Base-by-base conservation (phyloP, 2,113 vertebrate species). In the Callocephalon fimbriatum region DNA sequence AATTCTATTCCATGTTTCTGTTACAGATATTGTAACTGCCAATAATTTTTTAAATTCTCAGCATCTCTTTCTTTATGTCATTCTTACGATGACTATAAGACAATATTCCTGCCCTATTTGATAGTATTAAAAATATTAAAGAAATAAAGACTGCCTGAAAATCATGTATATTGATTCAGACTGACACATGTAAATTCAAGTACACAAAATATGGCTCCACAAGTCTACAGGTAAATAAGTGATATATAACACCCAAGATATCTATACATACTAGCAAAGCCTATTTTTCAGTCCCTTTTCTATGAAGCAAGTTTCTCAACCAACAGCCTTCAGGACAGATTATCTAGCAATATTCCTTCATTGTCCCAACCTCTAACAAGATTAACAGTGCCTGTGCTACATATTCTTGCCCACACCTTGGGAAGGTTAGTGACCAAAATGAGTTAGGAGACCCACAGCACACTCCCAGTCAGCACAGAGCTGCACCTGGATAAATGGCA, bases 381-480 rank as follows among this genome's bases (percentile, higher is more conserved):
- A 0, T 35, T 25, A 62, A 59, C 8, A 85, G 15, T 9, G 29
- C 5, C 50, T 47, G 14, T 48, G 45, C n/a, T 56, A 48, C 15
- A 44, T 27, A 48, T 6, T 71, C 25, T n/a, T 32, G 48, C 32
- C 48, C 14, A 2, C 7, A 71, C 6, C 17, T 37, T 53, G 20
- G 9, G n/a, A 92, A 71, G 6, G 40, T 12, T 2, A 3, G 21
- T 12, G 40, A 73, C 12, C 13, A 76, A 38, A 68, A 65, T 6
- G 31, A 77, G 4, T 56, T 5, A 40, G 37, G 42, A 0, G 1
- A 6, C 23, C 18, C 59, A 70, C 4, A 32, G 13, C 5, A 54
- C 0, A 1, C 20, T 38, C 44, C 9, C 17, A 50, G 38, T 42
- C 44, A 68, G 40, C 38, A 73, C n/a, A 77, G 54, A 87, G 44